Base-by-base conservation (phyloP, 2,888 invertebrate genomes). In the Shargacucullia verbasci region DNA sequence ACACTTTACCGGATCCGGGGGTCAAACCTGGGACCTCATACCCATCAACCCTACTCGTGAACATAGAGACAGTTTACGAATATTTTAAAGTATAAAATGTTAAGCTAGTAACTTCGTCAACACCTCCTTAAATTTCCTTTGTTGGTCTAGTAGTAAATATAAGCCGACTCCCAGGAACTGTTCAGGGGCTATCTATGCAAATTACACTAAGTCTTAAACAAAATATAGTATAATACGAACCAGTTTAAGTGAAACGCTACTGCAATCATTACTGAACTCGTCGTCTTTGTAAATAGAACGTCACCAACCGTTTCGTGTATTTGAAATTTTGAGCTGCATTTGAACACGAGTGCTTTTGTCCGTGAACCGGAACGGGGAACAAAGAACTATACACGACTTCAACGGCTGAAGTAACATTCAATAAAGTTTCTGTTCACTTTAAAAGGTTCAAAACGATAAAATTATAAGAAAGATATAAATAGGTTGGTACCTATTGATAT, bases 311-410 rank as follows among this genome's bases (percentile, higher is more conserved):
- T 76, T 81, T 70, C 74, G 70, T 74, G 73, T 75, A 71, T 77
- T 81, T 76, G 72, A 78, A 82, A 79, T 80, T 80, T 79, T 80
- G 56, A 80, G 79, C 76, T 86, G 79, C 81, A 82, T 79, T 80
- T 81, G 80, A 79, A 80, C 81, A 74, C 67, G 81, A 82, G 78
- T 75, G 79, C 81, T 78, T 83, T 85, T 86, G 84, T 86, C 76
- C 68, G 60, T 68, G 72, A 60, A 78, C 59, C 52, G 76, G 76
- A 81, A 73, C 54, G 35, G 40, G 40, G 74, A 70, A 83, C 79
- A 81, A 81, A 82, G 74, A 75, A 76, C 54, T 46, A 64, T 59
- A 65, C 61, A 68, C 55, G 56, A 59, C 55, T 59, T 55, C 46
- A 48, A 45, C 38, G 40, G 41, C 40, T 62, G 49, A 66, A 63